Evolutionary conservation across 2,113 vertebrate genomes (phyloP), one percentile per base, ranked within the genome.

Genomic region (Corythaixoides concolor): DNA sequence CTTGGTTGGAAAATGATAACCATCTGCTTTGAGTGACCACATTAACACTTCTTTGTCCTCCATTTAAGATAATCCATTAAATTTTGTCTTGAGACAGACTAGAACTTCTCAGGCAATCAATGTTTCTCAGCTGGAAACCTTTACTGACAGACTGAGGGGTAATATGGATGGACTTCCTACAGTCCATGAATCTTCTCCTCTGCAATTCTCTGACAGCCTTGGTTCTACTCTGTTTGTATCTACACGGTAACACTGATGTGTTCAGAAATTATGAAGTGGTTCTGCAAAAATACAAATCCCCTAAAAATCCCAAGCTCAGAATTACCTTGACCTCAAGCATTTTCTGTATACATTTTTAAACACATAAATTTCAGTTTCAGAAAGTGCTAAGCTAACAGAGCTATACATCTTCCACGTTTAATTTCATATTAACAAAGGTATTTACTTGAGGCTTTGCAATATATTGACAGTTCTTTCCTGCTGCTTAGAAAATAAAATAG

Each of bases 141-240:
- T 83, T 70, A n/a, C 12, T 74, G 35, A 26, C 21, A 60, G 74
- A 33, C 30, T 52, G 39, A 77, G 17, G 32, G 23, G 8, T 13
- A 77, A 24, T 23, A 14, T 0, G 0, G 11, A 39, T 55, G 39
- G 30, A 19, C 11, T 64, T 73, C 33, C 55, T 52, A 17, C 26
- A 52, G 55, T 20, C 35, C 16, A 43, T 68, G 33, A 69, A 50
- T 41, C 35, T 72, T 62, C 35, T 49, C 33, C 58, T 72, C 32
- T 77, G 35, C 15, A 58, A 28, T 80, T 62, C 20, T 49, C 35
- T 69, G 39, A 30, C 17, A 56, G 22, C 22, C 33, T n/a, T 12
- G 81, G 22, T 6, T 56, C 35, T 32, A 15, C 20, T 81, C 28
- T 80, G 12, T 80, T 87, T 89, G 66, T 19, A 73, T 50, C 20